Evolutionary conservation across 2,888 invertebrate species (phyloP).

Genomic region (Polymixis lichenea): DNA sequence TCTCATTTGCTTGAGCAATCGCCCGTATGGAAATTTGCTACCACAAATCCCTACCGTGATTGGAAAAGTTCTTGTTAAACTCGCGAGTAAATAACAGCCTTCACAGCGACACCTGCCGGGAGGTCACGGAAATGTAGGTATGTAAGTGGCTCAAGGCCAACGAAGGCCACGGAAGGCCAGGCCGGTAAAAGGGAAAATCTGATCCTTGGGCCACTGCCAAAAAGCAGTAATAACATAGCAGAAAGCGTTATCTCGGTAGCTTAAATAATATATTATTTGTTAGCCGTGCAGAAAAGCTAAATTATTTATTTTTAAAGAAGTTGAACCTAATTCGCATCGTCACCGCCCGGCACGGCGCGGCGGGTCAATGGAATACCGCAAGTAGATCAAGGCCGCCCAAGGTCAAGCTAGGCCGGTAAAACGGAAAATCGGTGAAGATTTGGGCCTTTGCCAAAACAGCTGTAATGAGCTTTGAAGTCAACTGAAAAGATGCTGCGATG

Average conservation of each 20-base stretch:
- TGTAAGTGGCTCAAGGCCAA: conserved; percentile 63
- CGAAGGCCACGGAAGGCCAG: conserved; percentile 52
- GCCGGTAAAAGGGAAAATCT: conserved; percentile 61
- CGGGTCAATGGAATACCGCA: conserved; percentile 58
- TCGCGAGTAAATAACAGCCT: conserved; percentile 28
- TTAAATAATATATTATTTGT: conserved; percentile 45
- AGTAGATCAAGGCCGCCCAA: conserved; percentile 65
- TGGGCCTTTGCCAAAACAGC: conserved; percentile 60
- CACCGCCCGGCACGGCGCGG: conserved; percentile 26
- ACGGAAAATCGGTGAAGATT: conserved; percentile 56
- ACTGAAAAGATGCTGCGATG: conserved; percentile 51
- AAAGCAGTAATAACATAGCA: conserved; percentile 47
- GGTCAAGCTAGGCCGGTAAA: conserved; percentile 58
- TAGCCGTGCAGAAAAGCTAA: conserved; percentile 39
- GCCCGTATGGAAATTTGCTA: conserved; percentile 28
- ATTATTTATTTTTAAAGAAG: conserved; percentile 31
- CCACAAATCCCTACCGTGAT: conserved; percentile 31
- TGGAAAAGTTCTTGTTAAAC: conserved; percentile 50
- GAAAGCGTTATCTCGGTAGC: conserved; percentile 44
- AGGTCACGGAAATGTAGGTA: conserved; percentile 44
- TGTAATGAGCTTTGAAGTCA: conserved; percentile 59
- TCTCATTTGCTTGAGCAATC: conserved; percentile 18
- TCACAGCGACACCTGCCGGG: conserved; percentile 54
- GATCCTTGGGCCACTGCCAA: conserved; percentile 60
- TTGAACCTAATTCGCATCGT: conserved; percentile 28